Conservation (phyloP, 2,888 invertebrate species). For the Ischnura elegans region DNA sequence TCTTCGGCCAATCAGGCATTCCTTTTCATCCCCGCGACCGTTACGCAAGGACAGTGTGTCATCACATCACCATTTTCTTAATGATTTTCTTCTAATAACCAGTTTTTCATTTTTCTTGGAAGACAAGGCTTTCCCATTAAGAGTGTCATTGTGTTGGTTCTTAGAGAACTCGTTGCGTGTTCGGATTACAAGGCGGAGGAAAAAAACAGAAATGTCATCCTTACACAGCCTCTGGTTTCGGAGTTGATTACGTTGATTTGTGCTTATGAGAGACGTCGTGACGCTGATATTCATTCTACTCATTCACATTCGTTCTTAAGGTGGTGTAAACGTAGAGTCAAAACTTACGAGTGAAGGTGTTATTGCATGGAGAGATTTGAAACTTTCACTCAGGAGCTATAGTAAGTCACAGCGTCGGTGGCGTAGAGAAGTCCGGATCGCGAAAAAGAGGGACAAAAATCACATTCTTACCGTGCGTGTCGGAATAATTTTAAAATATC, state of each 20-base stretch:
- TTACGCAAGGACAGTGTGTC: neutral
- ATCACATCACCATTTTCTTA: no score
- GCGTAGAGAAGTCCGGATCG: no score
- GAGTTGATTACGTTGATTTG: neutral
- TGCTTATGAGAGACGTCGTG: neutral
- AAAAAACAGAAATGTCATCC: neutral
- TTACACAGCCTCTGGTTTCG: neutral
- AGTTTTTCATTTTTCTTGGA: neutral
- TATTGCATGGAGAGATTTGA: no score
- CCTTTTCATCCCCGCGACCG: neutral
- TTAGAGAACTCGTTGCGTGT: neutral
- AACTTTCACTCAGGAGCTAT: no score
- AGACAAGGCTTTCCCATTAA: conserved; percentile 5
- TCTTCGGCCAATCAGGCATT: neutral
- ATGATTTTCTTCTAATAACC: neutral
- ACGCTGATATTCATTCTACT: neutral
- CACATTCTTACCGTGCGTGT: no score
- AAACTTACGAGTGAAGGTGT: no score
- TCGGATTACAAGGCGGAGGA: neutral
- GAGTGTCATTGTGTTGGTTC: neutral
- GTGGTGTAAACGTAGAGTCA: no score
- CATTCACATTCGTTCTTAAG: neutral
- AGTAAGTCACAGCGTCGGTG: no score
- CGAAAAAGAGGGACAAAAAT: no score
- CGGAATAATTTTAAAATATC: no score